Evolutionary conservation across 2,888 invertebrate species (phyloP).

Genomic region (Gasteruption jaculator): DNA sequence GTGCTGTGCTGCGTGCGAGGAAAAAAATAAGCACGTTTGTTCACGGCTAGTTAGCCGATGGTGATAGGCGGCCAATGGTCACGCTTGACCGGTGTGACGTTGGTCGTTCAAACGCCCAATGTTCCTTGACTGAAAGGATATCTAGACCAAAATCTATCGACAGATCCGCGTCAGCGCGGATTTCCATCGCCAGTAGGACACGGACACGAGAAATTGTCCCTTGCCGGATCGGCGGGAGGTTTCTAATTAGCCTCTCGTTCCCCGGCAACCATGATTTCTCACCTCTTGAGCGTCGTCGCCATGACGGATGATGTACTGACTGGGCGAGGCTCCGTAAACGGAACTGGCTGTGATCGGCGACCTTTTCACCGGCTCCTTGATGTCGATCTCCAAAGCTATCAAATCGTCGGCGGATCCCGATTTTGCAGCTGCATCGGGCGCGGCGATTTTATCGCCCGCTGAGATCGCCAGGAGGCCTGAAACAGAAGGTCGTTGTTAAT

Average conservation of each 20-base stretch:
- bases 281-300: slow-evolving; percentile 46
- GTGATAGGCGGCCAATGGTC: slow-evolving; percentile 44
- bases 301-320: slow-evolving; percentile 42
- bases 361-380: slow-evolving; percentile 45
- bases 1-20: slow-evolving; percentile 14
- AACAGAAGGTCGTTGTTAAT: neutral
- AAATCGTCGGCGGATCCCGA: slow-evolving; percentile 36
- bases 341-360: slow-evolving; percentile 39
- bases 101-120: slow-evolving; percentile 6
- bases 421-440: slow-evolving; percentile 29
- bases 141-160: too few relatives aligned
- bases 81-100: slow-evolving; percentile 37
- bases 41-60: slow-evolving; percentile 34
- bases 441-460: slow-evolving; percentile 36
- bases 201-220: neutral
- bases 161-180: too few relatives aligned
- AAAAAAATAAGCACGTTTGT: slow-evolving; percentile 21
- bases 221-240: too few relatives aligned
- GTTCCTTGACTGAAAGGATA: too few relatives aligned
- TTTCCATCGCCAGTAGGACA: neutral
- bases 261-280: too few relatives aligned
- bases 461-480: slow-evolving; percentile 44
- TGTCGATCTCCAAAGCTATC: slow-evolving; percentile 44
- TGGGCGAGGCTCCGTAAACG: slow-evolving; percentile 40
- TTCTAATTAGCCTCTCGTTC: too few relatives aligned